Evolutionary conservation across 2,113 vertebrate genomes (phyloP), one percentile per base, ranked within the genome.

Genomic region (Heterotilapia buettikoferi): DNA sequence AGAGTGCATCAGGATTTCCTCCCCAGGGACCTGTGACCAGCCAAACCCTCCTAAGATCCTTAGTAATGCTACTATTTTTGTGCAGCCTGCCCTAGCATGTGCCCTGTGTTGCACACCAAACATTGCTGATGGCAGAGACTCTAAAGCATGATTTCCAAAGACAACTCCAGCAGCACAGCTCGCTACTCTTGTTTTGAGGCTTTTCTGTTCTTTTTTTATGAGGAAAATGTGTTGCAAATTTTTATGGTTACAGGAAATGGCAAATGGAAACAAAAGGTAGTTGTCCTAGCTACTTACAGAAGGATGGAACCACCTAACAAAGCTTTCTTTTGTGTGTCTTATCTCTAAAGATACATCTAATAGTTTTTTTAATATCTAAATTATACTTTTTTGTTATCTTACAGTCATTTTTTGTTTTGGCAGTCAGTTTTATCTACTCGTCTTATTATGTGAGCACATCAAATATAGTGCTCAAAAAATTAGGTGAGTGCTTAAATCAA

Each of bases 61-160:
- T 26, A 73, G 88, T 92, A 91, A 82, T 88, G 52, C 76, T 86
- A 29, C 90, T 90, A 88, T 93, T 92, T 94, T 85, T 86, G 90
- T 78, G 57, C 71, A 66, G 88, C 33, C 73, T 84, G 90, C 61
- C 88, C 84, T 16, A 71, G 54, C 89, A 85, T 56, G 52, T 40
- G 84, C 84, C 85, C 85, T 5, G 29, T 36, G 86, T 86, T 43
- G 54, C 82, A 89, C 80, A 84, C 13, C 82, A 88, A 91, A 92
- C 82, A 82, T 36, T 3, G 26, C 91, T 92, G 90, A 91, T 89
- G 89, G 84, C 89, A 79, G 83, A 87, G 84, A 87, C 88, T 29
- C 85, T 80, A 53, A 50, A 52, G 24, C 53, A 66, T 86, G 78
- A 92, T 92, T 91, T 91, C 63, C 85, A 91, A 88, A 93, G 85